Evolutionary conservation across 1,140 invertebrate species (phyloP), one percentile per base, ranked within the genome.

Genomic region (Delia radicum): DNA sequence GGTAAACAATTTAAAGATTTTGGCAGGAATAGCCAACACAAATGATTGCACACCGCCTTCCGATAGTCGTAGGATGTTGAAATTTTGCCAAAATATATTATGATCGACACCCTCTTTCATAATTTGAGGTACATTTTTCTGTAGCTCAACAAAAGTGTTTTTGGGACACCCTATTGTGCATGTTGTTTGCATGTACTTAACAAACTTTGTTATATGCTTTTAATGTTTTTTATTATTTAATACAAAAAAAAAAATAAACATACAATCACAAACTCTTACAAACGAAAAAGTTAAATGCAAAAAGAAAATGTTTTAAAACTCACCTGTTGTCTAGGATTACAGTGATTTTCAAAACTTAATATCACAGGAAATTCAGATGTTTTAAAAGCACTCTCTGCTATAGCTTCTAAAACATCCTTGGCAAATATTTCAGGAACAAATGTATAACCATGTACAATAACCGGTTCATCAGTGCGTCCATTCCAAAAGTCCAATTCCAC

Each of bases 401-500:
- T 99, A 65, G 97, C 97, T 88, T 98, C 96, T 80, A 99, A 91
- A 5, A 99, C 97, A 87, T 99, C 97, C 87, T 94, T 96, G 73
- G 97, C 96, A 80, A 91, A 92, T 79, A 99, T 95, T 87, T 98
- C 96, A 76, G 96, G 97, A 79, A 98, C 97, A 87, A 99, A 95
- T 3, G 97, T 99, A 86, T 97, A 98, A 74, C 98, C 97, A 87
- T 99, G 98, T 73, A 98, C 96, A 63, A 99, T 98, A 37, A 98
- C 92, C 10, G 97, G 97, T 87, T 99, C 97, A 79, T 98, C 96
- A 31, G 93, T 92, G 79, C 93, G 91, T 0, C 96, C 95, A 86
- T 99, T 98, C 97, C 97, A 99, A 87, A 98, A 98, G 88, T 99
- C 98, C 77, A 99, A 89, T 85, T 99, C 98, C 0, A 99, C 95